Base-by-base conservation (phyloP, 2,888 invertebrate genomes). In the Volucella bombylans region DNA sequence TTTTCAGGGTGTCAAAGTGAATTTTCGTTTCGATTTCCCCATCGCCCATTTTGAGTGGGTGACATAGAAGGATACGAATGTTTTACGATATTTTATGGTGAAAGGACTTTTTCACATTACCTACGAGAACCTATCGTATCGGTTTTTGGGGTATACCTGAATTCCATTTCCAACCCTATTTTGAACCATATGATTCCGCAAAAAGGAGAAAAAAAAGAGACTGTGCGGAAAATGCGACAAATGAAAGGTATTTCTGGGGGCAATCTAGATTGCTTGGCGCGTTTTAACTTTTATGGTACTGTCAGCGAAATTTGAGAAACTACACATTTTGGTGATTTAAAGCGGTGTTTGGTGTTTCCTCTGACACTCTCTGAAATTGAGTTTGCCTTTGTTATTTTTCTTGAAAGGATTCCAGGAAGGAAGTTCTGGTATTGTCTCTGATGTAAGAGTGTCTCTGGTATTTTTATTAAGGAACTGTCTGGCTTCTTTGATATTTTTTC, bases 11-110 rank as follows among this genome's bases (percentile, higher is more conserved):
- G 57, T 57, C 74, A 74, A 80, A 68, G 78, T 47, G 64, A 18
- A 18, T 78, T 78, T 82, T 78, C 78, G 73, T 64, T 73, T 73
- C 47, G 52, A 62, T 78, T 14, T 47, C 45, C 57, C 65, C 6
- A 31, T 31, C 6, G 1, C 31, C 31, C 31, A 6, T 6, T 82
- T 73, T 77, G 62, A 23, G 31, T n/a, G 15, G 45, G 38, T 11
- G 39, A 4, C 10, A 8, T 41, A 4, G 18, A 9, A 18, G 41
- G 31, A 31, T 31, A 31, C 31, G 31, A 31, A 59, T 45, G 43
- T 67, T 77, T 71, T 67, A 47, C 39, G 71, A 54, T 47, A 47
- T 64, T 64, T 15, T 61, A 14, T 14, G 49, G 69, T 39, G 47
- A 54, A 41, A 49, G 50, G 62, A 39, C 45, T 67, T 74, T 78